Conservation (phyloP, 2,888 invertebrate genomes). For the Morinoia aosen region DNA sequence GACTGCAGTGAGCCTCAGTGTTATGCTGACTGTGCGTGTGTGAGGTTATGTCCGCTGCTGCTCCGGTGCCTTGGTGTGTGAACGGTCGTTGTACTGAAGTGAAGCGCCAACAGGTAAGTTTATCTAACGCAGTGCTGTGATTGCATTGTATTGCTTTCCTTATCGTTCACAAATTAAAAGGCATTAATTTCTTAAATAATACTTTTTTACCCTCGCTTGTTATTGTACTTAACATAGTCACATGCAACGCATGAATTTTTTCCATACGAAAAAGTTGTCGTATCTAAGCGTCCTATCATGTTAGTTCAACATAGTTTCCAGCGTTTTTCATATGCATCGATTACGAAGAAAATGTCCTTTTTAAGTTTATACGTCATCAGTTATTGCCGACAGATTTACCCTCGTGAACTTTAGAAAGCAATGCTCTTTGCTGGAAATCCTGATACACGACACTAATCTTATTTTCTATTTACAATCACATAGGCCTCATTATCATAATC, state of each 20-base stretch:
- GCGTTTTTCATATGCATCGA: no score
- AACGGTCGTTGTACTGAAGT: neutral
- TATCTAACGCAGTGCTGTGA: neutral
- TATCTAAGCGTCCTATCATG: no score
- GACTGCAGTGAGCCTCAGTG: neutral
- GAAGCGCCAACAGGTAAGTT: neutral
- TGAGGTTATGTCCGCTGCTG: neutral
- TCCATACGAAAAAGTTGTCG: neutral
- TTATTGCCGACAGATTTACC: no score
- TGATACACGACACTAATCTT: no score
- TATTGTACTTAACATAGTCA: neutral
- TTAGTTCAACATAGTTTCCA: no score
- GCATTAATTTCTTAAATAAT: neutral
- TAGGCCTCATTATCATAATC: no score
- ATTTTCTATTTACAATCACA: no score
- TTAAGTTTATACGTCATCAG: no score
- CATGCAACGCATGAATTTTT: neutral
- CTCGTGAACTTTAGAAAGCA: no score
- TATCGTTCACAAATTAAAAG: no score
- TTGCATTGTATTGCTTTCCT: neutral
- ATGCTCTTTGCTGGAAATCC: no score
- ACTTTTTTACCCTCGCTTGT: neutral
- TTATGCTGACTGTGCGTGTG: neutral
- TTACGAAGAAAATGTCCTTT: no score
- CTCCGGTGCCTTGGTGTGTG: neutral